A percentile compares a stretch with the other conserved stretches of the same genome.
Conservation (phyloP, 2,888 invertebrate genomes). For the Poecilobothrus nobilitatus region DNA sequence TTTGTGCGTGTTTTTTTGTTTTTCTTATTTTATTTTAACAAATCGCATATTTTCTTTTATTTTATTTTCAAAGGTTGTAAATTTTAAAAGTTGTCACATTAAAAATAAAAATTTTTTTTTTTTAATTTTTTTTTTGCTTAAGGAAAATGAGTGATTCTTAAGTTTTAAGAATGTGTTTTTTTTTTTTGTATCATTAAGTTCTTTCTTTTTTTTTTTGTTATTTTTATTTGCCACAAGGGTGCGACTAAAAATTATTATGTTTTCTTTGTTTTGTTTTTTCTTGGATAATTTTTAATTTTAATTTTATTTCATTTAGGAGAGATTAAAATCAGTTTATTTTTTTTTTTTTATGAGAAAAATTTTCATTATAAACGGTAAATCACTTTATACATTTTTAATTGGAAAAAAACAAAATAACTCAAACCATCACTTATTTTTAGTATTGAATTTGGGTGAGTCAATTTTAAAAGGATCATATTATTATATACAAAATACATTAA, state of each 20-base stretch:
- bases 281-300: background rate
- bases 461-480: too few relatives aligned
- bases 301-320: background rate
- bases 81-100: constrained; percentile 6
- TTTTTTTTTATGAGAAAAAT: background rate
- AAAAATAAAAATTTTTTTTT: background rate
- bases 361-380: background rate
- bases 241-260: background rate
- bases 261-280: background rate
- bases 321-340: background rate
- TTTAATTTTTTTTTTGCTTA: background rate
- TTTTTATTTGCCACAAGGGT: constrained; percentile 5
- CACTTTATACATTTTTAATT: constrained; percentile 1
- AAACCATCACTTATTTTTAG: too few relatives aligned
- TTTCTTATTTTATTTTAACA: background rate
- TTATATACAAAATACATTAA: too few relatives aligned
- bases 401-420: background rate
- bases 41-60: background rate
- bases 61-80: background rate
- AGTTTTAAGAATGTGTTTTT: too few relatives aligned
- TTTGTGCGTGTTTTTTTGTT: background rate
- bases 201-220: background rate
- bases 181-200: too few relatives aligned
- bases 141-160: too few relatives aligned
- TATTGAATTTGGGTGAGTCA: too few relatives aligned